Evolutionary conservation across 2,113 vertebrate genomes (phyloP).

Genomic region (Strix uralensis): DNA sequence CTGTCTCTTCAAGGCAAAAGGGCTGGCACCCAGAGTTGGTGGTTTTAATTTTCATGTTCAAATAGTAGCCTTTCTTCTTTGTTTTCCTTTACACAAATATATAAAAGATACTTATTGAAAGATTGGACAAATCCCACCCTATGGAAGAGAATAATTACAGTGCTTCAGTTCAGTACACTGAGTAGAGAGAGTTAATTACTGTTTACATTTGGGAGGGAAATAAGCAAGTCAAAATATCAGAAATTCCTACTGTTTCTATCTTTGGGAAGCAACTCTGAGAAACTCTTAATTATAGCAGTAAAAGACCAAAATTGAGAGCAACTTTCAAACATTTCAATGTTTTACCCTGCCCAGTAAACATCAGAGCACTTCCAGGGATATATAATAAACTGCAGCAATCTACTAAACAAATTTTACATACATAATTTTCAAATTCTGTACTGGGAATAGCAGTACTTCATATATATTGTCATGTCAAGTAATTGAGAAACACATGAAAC

Average conservation of each 20-base stretch:
- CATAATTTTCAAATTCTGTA: not conserved
- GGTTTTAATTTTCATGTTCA: not conserved
- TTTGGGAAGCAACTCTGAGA: not conserved
- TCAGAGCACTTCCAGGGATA: not conserved
- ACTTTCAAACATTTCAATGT: not conserved
- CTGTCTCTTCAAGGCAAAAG: not conserved
- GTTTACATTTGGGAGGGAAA: conserved; percentile 27
- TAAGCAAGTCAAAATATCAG: conserved; percentile 43
- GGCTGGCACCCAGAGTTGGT: not conserved
- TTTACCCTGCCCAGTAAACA: not conserved
- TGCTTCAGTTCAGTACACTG: not conserved
- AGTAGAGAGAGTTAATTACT: conserved; percentile 39
- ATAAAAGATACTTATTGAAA: not conserved
- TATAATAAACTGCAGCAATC: not conserved
- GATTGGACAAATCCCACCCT: not conserved
- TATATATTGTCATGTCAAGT: not conserved
- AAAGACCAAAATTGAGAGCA: not conserved
- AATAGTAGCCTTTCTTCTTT: not conserved
- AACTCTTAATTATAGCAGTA: not conserved
- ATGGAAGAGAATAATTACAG: conserved; percentile 50
- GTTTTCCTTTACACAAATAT: not conserved
- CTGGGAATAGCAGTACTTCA: not conserved
- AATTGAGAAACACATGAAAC: not conserved
- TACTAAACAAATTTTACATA: not conserved
- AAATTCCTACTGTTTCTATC: not conserved